Conservation (phyloP, 2,888 invertebrate species). For the Malthinus flaveolus region DNA sequence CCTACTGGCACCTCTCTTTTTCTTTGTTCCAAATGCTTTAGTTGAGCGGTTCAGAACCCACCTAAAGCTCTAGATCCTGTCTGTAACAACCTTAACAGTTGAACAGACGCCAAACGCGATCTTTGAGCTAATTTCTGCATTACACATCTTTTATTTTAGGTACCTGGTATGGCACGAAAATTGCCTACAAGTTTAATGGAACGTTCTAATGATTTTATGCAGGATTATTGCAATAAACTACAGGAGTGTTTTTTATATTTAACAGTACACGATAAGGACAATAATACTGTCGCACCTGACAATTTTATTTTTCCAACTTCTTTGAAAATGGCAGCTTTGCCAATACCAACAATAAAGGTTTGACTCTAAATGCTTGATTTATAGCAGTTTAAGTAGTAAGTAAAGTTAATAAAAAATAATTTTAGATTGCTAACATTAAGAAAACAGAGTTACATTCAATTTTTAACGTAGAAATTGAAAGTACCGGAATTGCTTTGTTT, state of each 20-base stretch:
- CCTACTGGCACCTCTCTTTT: no score
- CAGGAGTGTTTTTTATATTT: conserved; percentile 53
- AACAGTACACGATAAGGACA: conserved; percentile 56
- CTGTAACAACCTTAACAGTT: no score
- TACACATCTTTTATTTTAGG: conserved; percentile 36
- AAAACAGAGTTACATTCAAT: conserved; percentile 33
- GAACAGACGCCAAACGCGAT: no score
- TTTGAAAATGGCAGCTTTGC: conserved; percentile 59
- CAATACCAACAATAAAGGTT: conserved; percentile 60
- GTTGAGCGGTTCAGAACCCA: no score
- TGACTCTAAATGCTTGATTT: no score
- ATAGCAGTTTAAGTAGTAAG: no score
- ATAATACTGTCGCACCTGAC: conserved; percentile 58
- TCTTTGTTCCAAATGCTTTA: no score
- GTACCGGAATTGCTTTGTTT: conserved; percentile 65
- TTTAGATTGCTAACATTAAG: conserved; percentile 38
- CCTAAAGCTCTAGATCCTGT: no score
- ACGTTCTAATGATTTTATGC: neutral
- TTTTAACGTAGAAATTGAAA: conserved; percentile 50
- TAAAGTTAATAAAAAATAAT: neutral
- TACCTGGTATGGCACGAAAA: conserved; percentile 40
- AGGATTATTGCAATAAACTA: neutral
- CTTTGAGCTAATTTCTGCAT: neutral
- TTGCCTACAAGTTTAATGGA: neutral
- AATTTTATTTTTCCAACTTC: conserved; percentile 70